A percentile compares a stretch with the other conserved stretches of the same genome.
Conservation (phyloP, 2,888 invertebrate species). For the Himalopsyche anomala region DNA sequence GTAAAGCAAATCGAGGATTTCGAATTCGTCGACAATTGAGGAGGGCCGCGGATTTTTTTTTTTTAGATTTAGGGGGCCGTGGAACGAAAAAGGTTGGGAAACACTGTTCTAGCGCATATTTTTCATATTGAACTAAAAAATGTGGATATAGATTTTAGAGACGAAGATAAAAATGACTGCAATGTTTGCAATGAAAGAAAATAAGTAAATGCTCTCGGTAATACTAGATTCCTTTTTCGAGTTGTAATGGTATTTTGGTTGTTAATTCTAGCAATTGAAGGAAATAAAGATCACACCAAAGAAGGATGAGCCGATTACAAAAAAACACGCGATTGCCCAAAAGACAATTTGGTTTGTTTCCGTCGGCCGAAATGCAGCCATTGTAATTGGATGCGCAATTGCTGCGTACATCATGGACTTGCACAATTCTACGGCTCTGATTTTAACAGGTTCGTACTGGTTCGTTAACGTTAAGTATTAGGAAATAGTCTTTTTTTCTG, state of each 20-base stretch:
- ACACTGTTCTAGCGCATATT: no score
- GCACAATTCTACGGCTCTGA: slow-evolving; percentile 75
- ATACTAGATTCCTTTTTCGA: neutral
- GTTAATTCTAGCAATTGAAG: slow-evolving; percentile 77
- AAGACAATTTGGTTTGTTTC: slow-evolving; percentile 80
- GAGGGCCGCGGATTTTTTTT: no score
- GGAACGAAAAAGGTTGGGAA: no score
- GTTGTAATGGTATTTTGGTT: neutral
- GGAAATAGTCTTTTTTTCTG: no score
- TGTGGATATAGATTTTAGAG: no score
- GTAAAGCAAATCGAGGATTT: no score
- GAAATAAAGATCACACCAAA: slow-evolving; percentile 73
- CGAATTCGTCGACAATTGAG: no score
- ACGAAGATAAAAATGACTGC: no score
- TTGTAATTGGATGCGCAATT: slow-evolving; percentile 80
- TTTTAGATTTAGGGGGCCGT: no score
- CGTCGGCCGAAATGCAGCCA: slow-evolving; percentile 83
- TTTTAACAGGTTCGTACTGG: slow-evolving; percentile 76
- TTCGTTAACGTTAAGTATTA: no score
- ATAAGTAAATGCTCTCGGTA: neutral
- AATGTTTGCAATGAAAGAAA: no score
- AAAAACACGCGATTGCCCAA: slow-evolving; percentile 70
- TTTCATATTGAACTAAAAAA: no score
- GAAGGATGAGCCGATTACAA: slow-evolving; percentile 70
- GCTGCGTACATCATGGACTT: slow-evolving; percentile 77